Percentiles rank a stretch among this genome's conserved stretches.
phyloP scores from a whole-genome alignment of 2,113 vertebrate genomes.

The Megaceryle torquata region DNA sequence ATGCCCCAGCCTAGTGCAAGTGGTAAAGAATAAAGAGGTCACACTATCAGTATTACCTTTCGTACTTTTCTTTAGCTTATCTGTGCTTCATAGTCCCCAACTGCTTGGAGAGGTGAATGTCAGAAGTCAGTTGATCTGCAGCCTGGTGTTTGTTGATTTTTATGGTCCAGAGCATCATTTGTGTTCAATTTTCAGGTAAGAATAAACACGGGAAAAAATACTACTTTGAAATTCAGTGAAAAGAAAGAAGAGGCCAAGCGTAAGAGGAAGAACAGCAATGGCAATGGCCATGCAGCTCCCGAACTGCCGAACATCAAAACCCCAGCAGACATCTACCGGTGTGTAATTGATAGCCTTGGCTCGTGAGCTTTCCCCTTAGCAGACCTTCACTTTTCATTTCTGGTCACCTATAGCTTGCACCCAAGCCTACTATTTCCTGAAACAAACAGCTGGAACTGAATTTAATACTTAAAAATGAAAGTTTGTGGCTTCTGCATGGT shows the following conservation, averaged over 20 bases:
- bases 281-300: conserved; percentile 78
- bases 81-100: not conserved
- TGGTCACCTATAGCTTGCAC: not conserved
- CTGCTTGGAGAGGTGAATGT: not conserved
- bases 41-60: not conserved
- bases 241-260: conserved; percentile 92
- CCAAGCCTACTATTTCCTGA: not conserved
- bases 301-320: conserved; percentile 87
- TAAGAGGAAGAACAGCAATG: conserved; percentile 86
- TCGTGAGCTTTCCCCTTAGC: not conserved
- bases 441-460: not conserved
- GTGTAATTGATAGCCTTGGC: not conserved
- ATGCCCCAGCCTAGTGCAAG: not conserved
- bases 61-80: not conserved
- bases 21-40: not conserved
- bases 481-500: not conserved
- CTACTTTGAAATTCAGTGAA: conserved; percentile 94
- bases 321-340: conserved; percentile 94
- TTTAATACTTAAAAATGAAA: conserved; percentile 8
- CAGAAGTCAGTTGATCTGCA: not conserved
- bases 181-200: conserved; percentile 83
- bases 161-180: conserved; percentile 17
- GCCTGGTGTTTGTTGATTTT: conserved; percentile 1
- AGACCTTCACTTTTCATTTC: not conserved
- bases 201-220: conserved; percentile 98